Evolutionary conservation across 2,888 invertebrate species (phyloP).

Genomic region (Gortyna flavago): DNA sequence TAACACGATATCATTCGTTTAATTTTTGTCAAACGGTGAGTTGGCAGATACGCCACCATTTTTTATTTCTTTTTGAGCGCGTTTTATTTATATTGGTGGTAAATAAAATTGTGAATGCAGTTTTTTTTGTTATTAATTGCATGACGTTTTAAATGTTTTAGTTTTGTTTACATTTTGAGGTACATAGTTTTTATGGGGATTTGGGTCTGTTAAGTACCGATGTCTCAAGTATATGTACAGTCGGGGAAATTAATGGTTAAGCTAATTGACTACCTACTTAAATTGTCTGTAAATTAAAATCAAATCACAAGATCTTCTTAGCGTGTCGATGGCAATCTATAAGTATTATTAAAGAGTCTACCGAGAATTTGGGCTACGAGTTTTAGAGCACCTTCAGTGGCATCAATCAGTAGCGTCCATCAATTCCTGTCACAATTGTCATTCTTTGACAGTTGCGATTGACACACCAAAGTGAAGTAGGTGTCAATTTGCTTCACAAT

Average conservation of each 20-base stretch:
- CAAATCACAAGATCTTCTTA: background rate
- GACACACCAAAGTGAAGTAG: background rate
- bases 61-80: conserved; percentile 27
- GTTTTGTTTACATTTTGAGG: background rate
- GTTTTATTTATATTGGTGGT: conserved; percentile 26
- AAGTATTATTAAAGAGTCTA: background rate
- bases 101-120: conserved; percentile 23
- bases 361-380: background rate
- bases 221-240: background rate
- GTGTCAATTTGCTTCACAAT: background rate
- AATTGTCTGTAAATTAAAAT: background rate
- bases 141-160: background rate
- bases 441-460: background rate
- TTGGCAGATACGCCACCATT: conserved; percentile 24
- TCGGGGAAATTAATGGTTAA: background rate
- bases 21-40: conserved; percentile 42
- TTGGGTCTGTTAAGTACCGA: background rate
- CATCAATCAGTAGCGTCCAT: background rate
- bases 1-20: conserved; percentile 29
- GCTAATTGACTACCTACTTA: background rate
- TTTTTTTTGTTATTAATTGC: background rate
- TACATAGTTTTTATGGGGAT: background rate
- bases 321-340: background rate
- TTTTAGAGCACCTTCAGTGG: background rate
- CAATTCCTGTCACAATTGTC: background rate